Conservation (phyloP, 2,888 invertebrate genomes). For the Palloptera scutellata region DNA sequence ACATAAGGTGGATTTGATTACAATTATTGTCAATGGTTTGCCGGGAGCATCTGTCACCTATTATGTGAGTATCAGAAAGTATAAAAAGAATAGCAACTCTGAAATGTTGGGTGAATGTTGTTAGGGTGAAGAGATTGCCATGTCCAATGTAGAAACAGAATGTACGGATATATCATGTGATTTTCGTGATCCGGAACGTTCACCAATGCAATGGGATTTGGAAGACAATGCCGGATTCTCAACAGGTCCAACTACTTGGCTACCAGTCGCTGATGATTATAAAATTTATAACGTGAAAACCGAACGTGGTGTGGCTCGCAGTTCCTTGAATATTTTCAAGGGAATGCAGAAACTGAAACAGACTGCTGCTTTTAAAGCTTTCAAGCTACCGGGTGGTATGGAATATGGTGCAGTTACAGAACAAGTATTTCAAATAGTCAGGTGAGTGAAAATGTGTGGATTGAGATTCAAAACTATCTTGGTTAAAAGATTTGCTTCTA, state of each 20-base stretch:
- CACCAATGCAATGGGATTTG: slow-evolving; percentile 71
- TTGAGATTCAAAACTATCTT: no score
- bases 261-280: slow-evolving; percentile 73
- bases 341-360: slow-evolving; percentile 66
- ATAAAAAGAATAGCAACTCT: background rate
- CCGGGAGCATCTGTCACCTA: slow-evolving; percentile 84
- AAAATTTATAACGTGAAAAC: slow-evolving; percentile 68
- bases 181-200: slow-evolving; percentile 67
- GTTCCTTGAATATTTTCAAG: slow-evolving; percentile 70
- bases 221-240: slow-evolving; percentile 70
- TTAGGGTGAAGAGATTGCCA: slow-evolving; percentile 75
- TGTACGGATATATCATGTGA: slow-evolving; percentile 55
- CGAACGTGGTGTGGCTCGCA: slow-evolving; percentile 66
- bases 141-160: slow-evolving; percentile 65
- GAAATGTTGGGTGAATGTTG: background rate
- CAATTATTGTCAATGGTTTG: slow-evolving; percentile 74
- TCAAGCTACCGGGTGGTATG: slow-evolving; percentile 49
- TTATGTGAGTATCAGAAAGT: slow-evolving; percentile 66
- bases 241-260: slow-evolving; percentile 68
- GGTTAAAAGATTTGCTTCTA: no score
- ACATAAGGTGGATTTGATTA: slow-evolving; percentile 73
- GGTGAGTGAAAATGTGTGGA: slow-evolving; percentile 39
- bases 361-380: slow-evolving; percentile 58
- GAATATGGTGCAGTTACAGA: slow-evolving; percentile 52
- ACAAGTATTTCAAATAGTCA: slow-evolving; percentile 56